These are phyloP conservation scores for Cyprinodon brontotheroides DNA, from an alignment of 2,113 vertebrate genomes.

Conservation along the genomic window DNA sequence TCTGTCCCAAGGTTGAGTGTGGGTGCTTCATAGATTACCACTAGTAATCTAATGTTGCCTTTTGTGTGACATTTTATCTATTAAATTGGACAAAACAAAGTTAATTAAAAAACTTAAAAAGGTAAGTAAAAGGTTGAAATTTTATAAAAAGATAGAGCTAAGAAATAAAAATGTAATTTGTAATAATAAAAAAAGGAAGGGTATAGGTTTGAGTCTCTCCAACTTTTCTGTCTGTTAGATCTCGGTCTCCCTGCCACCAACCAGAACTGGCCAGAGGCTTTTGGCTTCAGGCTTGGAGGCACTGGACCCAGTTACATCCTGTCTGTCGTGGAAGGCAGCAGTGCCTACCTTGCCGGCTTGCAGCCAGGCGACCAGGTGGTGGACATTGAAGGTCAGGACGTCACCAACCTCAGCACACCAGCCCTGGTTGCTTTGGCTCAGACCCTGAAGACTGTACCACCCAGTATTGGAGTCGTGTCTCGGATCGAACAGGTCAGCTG, in stretches of 20 bases:
- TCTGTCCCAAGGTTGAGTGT: too few relatives aligned
- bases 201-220: background rate
- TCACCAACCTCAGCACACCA: constrained; percentile 84
- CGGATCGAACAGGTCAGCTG: constrained; percentile 80
- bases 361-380: constrained; percentile 92
- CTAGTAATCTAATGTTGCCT: too few relatives aligned
- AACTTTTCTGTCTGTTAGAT: constrained; percentile 60
- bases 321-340: constrained; percentile 91
- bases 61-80: too few relatives aligned
- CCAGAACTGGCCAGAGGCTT: constrained; percentile 94
- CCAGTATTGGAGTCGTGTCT: constrained; percentile 94
- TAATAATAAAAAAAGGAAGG: background rate
- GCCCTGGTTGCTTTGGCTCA: constrained; percentile 84
- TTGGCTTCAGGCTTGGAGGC: constrained; percentile 91
- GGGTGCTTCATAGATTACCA: too few relatives aligned
- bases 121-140: too few relatives aligned
- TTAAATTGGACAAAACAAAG: too few relatives aligned
- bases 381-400: constrained; percentile 93
- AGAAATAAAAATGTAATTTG: too few relatives aligned
- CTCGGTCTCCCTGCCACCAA: constrained; percentile 85
- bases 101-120: too few relatives aligned
- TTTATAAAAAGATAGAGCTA: too few relatives aligned
- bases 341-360: constrained; percentile 88
- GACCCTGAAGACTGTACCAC: constrained; percentile 87
- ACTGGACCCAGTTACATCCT: constrained; percentile 92